Conservation (phyloP, 1,140 invertebrate species). For the Achatina immaculata region DNA sequence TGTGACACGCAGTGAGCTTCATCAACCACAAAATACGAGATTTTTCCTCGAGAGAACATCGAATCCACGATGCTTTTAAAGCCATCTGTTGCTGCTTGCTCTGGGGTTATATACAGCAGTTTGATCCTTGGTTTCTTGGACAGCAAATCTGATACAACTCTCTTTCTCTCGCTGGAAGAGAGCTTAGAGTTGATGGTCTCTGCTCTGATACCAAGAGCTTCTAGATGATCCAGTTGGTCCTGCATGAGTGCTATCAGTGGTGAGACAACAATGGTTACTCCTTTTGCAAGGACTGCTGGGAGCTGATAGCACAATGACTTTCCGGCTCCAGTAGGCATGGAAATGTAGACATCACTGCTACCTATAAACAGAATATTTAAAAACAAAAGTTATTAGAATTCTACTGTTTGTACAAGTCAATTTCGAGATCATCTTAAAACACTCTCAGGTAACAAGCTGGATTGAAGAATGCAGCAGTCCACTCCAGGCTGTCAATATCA, state of each 20-base stretch:
- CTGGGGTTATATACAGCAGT: slow-evolving; percentile 92
- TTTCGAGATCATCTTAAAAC: no score
- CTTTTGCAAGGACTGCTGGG: slow-evolving; percentile 75
- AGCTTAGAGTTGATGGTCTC: slow-evolving; percentile 92
- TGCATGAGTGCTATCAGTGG: slow-evolving; percentile 81
- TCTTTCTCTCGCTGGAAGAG: slow-evolving; percentile 79
- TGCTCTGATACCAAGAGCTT: slow-evolving; percentile 79
- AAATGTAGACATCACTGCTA: slow-evolving; percentile 78
- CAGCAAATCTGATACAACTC: slow-evolving; percentile 73
- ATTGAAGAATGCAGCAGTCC: slow-evolving; percentile 36
- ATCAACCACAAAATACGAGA: slow-evolving; percentile 87
- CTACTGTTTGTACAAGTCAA: no score
- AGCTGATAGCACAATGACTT: slow-evolving; percentile 83
- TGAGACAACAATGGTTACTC: slow-evolving; percentile 79
- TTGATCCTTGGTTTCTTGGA: slow-evolving; percentile 76
- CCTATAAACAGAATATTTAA: slow-evolving; percentile 69
- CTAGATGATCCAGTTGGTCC: slow-evolving; percentile 74
- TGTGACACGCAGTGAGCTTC: slow-evolving; percentile 98
- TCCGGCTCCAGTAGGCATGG: slow-evolving; percentile 81
- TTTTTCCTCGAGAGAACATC: slow-evolving; percentile 73
- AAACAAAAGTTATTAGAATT: no score
- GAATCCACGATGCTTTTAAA: slow-evolving; percentile 76
- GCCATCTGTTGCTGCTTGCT: slow-evolving; percentile 84
- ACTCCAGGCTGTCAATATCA: no score
- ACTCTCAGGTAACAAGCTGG: neutral